Conservation (phyloP, 2,113 vertebrate genomes). For the Dolichotis patagonum region DNA sequence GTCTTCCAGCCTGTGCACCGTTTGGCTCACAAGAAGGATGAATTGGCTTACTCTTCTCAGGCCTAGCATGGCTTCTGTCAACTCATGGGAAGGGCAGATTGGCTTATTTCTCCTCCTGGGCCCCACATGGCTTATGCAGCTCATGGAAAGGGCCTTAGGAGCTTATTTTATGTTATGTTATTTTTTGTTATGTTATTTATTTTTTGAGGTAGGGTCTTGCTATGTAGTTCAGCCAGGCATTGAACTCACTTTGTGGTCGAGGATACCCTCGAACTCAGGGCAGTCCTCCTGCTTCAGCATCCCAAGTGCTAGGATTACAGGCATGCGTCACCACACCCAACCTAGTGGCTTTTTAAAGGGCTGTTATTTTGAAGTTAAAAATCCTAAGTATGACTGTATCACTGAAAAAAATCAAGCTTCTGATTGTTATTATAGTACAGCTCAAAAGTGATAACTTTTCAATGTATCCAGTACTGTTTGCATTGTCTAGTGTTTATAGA, state of each 20-base stretch:
- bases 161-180: neutral
- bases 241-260: neutral
- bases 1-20: too few species aligned
- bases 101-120: too few species aligned
- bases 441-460: neutral
- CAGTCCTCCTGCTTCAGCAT: neutral
- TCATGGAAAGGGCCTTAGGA: too few species aligned
- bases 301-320: neutral
- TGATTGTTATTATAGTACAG: slow-evolving; percentile 18
- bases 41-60: too few species aligned
- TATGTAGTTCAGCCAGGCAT: neutral
- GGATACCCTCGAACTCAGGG: neutral
- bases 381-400: neutral
- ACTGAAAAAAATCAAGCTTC: neutral
- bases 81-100: too few species aligned
- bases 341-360: neutral
- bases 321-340: neutral
- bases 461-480: neutral
- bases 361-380: neutral
- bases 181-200: too few species aligned
- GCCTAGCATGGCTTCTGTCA: too few species aligned
- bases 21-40: too few species aligned
- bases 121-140: too few species aligned
- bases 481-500: slow-evolving; percentile 29
- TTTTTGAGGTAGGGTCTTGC: neutral